Evolutionary conservation across 2,797 vertebrate genomes (phyloP).

Genomic region (Danio aesculapii): DNA sequence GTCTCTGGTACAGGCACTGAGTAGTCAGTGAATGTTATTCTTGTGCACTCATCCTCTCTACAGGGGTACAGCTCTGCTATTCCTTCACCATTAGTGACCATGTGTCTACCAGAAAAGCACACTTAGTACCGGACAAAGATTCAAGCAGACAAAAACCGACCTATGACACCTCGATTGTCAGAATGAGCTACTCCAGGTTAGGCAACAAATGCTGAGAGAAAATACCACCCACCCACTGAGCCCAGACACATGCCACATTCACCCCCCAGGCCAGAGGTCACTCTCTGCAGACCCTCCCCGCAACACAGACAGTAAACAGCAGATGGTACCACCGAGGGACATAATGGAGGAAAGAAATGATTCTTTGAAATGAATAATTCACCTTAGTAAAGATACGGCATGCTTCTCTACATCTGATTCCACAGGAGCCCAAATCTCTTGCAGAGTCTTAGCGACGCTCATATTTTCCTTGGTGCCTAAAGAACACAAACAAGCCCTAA

Average conservation of each 20-base stretch:
- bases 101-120: conserved; percentile 70
- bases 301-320: conserved; percentile 78
- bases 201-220: conserved; percentile 13
- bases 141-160: conserved; percentile 27
- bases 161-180: conserved; percentile 43
- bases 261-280: conserved; percentile 77
- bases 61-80: conserved; percentile 81
- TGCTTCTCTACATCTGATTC: conserved; percentile 81
- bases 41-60: conserved; percentile 85
- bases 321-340: conserved; percentile 81
- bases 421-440: conserved; percentile 80
- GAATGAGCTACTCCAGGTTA: conserved; percentile 38
- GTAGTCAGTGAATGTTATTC: conserved; percentile 84
- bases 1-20: conserved; percentile 77
- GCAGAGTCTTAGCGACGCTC: conserved; percentile 77
- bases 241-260: conserved; percentile 47
- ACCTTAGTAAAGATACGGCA: conserved; percentile 85
- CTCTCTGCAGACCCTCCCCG: conserved; percentile 66
- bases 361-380: conserved; percentile 64
- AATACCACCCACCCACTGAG: conserved; percentile 36
- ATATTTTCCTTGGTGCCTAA: conserved; percentile 86
- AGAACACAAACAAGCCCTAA: conserved; percentile 8
- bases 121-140: conserved; percentile 35
- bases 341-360: conserved; percentile 17
- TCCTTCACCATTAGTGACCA: conserved; percentile 80